These are phyloP conservation scores for Drosophila ficusphila DNA, from an alignment of 1,140 invertebrate species.

Conservation along the genomic window DNA sequence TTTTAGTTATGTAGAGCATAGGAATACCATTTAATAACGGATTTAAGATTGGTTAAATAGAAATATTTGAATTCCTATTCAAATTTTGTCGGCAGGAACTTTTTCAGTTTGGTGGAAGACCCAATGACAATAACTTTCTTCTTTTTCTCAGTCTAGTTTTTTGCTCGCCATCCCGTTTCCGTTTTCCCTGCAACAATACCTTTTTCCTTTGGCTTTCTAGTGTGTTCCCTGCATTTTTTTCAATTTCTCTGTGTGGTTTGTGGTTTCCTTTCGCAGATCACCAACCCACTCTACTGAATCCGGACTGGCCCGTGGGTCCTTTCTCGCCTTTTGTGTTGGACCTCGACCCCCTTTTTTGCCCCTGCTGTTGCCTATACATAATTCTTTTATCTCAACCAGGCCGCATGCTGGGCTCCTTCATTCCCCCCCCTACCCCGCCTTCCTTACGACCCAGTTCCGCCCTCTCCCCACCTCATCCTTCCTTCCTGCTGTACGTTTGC, in stretches of 20 bases:
- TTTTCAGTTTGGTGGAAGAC: background rate
- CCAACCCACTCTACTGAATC: background rate
- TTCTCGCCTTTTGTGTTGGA: conserved; percentile 51
- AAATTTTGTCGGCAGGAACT: background rate
- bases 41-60: too few relatives aligned
- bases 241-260: conserved; percentile 61
- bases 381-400: conserved; percentile 72
- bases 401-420: conserved; percentile 8
- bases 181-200: background rate
- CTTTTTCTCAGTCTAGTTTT: conserved; percentile 4
- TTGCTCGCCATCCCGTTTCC: conserved; percentile 1
- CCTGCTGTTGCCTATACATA: conserved; percentile 64
- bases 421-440: background rate
- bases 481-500: background rate
- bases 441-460: background rate
- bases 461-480: background rate
- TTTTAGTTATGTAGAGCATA: too few relatives aligned
- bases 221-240: conserved; percentile 31
- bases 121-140: background rate
- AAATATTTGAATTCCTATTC: background rate
- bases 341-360: background rate
- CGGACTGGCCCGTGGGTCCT: conserved; percentile 17
- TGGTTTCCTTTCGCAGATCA: conserved; percentile 65
- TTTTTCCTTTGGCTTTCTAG: background rate
- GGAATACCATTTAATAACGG: too few relatives aligned